Base-by-base conservation (phyloP, 2,113 vertebrate species). In the Nycticebus coucang region DNA sequence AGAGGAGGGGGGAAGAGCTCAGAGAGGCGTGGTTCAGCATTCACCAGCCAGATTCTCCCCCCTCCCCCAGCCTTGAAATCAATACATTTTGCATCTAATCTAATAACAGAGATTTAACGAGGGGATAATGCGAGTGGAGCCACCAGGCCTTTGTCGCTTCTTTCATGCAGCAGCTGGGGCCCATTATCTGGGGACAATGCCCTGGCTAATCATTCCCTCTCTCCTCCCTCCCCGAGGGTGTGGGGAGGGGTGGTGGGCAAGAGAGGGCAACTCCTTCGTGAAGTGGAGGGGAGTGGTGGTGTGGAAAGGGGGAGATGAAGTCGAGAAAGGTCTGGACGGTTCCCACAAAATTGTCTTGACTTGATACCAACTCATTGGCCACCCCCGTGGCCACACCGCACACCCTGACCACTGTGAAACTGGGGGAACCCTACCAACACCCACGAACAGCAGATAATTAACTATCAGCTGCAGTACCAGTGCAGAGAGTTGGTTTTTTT, bases 41-140 rank as follows among this genome's bases (percentile, higher is more conserved):
- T 93, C 79, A 6, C 26, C 15, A 96, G 97, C 97, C 97, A 97
- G 93, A 92, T 97, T 96, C 96, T 90, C 96, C 94, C 95, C 91
- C 57, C 96, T 97, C 94, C 3, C 55, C 77, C 68, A 87, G 89
- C 77, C 89, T 94, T 94, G 64, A 96, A 98, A 98, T 98, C 98
- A 98, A 98, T 98, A 98, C 98, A 97, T 98, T 98, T 98, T 89
- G 98, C 98, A 98, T 98, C 98, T 98, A 98, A 98, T 98, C 98
- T 98, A 98, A 98, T 98, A 98, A 98, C 98, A 98, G 98, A 98
- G 98, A 98, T 98, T 98, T 98, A 98, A 98, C 97, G 97, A 98
- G 98, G 98, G 98, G 98, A 98, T 98, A 98, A 98, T 98, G 98
- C 96, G 90, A 95, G 97, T 97, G 98, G 98, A 98, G 98, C 97